Conservation (phyloP, 2,113 vertebrate genomes). For the Polyodon spathula region DNA sequence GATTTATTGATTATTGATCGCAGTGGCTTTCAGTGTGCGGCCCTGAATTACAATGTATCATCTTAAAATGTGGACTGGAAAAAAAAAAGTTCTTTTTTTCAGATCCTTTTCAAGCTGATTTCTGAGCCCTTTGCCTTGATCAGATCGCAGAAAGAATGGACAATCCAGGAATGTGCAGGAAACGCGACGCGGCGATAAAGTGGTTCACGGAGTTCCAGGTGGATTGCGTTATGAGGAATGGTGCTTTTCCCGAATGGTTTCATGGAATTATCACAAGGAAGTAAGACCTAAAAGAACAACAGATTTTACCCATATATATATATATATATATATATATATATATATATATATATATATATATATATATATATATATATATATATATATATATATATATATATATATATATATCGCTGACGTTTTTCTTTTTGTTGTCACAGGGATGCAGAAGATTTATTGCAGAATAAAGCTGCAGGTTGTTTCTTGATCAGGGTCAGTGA, state of each 20-base stretch:
- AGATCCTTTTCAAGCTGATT: too few species aligned
- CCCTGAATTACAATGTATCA: too few species aligned
- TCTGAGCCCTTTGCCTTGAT: too few species aligned
- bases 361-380: too few species aligned
- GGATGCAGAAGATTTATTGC: constrained; percentile 56
- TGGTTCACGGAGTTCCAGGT: constrained; percentile 60
- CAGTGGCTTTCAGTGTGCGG: too few species aligned
- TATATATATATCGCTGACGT: background rate
- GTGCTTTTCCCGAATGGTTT: constrained; percentile 63
- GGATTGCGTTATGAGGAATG: constrained; percentile 37
- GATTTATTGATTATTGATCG: too few species aligned
- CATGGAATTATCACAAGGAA: constrained; percentile 67
- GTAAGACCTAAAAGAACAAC: constrained; percentile 35
- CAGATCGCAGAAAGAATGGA: constrained; percentile 31
- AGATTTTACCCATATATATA: background rate
- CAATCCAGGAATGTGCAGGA: constrained; percentile 12
- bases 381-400: too few species aligned
- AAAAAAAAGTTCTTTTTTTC: too few species aligned
- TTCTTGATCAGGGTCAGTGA: constrained; percentile 74
- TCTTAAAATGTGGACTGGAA: too few species aligned
- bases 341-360: too few species aligned
- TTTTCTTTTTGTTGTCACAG: constrained; percentile 46
- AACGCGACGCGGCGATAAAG: constrained; percentile 24
- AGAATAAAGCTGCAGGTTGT: constrained; percentile 47
- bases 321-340: too few species aligned